Conservation (phyloP, 1,140 invertebrate genomes). For the Tetragonula clypearis region DNA sequence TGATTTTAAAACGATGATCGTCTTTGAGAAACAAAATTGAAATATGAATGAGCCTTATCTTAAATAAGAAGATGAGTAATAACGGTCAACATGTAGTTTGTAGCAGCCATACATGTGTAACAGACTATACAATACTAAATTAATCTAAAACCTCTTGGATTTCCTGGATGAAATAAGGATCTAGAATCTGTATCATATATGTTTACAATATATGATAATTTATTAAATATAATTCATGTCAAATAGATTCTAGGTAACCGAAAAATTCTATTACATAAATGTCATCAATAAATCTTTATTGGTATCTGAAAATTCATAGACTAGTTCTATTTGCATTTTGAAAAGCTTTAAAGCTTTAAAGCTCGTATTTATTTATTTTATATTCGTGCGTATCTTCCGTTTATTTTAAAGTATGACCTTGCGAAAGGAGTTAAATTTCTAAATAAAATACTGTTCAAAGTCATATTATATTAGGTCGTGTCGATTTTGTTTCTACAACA, state of each 20-base stretch:
- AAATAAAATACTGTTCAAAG: background rate
- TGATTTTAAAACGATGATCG: background rate
- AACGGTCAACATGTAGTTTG: background rate
- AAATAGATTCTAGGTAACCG: background rate
- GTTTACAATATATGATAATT: background rate
- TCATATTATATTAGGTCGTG: background rate
- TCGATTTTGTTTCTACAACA: background rate
- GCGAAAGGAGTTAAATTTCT: background rate
- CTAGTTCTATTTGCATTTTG: background rate
- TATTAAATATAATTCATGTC: background rate
- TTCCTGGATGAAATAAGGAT: background rate
- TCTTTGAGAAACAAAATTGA: background rate
- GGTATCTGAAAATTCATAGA: background rate
- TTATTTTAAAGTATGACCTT: background rate
- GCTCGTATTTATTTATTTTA: background rate
- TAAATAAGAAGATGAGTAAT: background rate
- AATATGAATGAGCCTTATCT: background rate
- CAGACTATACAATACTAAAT: background rate
- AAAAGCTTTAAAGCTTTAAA: background rate
- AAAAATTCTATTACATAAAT: background rate
- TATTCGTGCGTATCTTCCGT: background rate
- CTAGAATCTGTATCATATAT: background rate
- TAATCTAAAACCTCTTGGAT: too few relatives aligned
- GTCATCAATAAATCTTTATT: background rate
- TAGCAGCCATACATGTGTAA: background rate